Base-by-base conservation (phyloP, 2,888 invertebrate species). In the Crematogaster levior region DNA sequence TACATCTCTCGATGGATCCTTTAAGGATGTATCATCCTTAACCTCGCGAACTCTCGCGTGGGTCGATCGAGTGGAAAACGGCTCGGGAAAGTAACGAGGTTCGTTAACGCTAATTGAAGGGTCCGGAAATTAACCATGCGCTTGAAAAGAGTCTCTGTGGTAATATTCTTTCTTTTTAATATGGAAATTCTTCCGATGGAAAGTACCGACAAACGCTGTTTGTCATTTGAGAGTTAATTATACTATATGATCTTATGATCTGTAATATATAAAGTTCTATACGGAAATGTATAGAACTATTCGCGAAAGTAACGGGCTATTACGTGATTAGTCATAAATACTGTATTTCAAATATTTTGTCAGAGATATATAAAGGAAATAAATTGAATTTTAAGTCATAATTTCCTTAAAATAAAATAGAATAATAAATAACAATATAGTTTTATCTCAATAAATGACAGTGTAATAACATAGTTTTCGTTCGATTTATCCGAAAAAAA, bases 11-110 rank as follows among this genome's bases (percentile, higher is more conserved):
- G n/a, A 63, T 1, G 30, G 34, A 82, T 68, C 51, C 66, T 37
- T n/a, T 56, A 37, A 56, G 70, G 79, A 72, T 30, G 60, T 48
- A 66, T 18, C 80, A 82, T 80, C 65, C 46, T 80, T 60, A 79
- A 79, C 79, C 82, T 21, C 48, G 48, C 40, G 79, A 65, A 65
- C 43, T 34, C 73, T 73, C 43, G 48, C 34, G 30, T 21, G 77
- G 51, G 15, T 5, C 73, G 30, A 27, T 75, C 27, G 3, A 37
- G 48, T n/a, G 56, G 37, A 68, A 68, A 75, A 66, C 21, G 6
- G 7, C 72, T 68, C 68, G 40, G 43, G 48, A 77, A 40, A 53
- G 43, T 53, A 56, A 56, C 43, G 77, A 79, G 56, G 24, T 53
- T 79, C 53, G 43, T 46, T 56, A 72, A 30, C 12, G 43, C 24